Evolutionary conservation across 2,113 vertebrate species (phyloP), one percentile per base, ranked within the genome.

Genomic region (Craseonycteris thonglongyai): DNA sequence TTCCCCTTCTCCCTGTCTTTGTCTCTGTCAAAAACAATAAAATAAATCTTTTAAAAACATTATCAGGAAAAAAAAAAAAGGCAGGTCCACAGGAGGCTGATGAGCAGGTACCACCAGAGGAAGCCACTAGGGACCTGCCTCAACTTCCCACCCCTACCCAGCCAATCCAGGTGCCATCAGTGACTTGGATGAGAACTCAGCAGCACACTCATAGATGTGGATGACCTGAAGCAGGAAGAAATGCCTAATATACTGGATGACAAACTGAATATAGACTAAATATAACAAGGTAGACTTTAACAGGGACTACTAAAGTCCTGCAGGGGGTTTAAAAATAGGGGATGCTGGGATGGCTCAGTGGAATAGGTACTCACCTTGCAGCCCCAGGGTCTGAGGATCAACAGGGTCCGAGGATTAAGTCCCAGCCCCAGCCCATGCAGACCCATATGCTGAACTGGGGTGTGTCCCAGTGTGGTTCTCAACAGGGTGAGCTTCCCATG

Each of bases 191-290:
- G 49, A 93, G 63, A 79, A 88, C 45, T 47, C 26, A 72, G 56
- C 49, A 61, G 51, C 51, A 88, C 5, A 59, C 19, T 74, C 45
- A 61, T 0, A n/a, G 24, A 79, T 84, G 42, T 80, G 35, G 82
- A 58, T 93, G 35, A 93, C 16, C 35, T 69, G 26, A 93, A 80
- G 51, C 71, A 78, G 45, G 56, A 92, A 81, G 33, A 38, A 42
- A 47, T 93, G 58, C 65, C 40, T 90, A 72, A 95, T 71, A 89
- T 40, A 86, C 61, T 86, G 40, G 47, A 91, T 84, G 78, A 68
- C 95, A 95, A 94, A 95, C n/a, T 84, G 35, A 88, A 35, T 66
- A 45, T 33, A 85, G 63, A 82, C 47, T 96, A 83, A 79, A 90
- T 58, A 51, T 91, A 88, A 82, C 24, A 80, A 63, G 30, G 81